These are phyloP conservation scores for Dolichallabes microphthalmus DNA, from an alignment of 2,113 vertebrate genomes.

Conservation along the genomic window DNA sequence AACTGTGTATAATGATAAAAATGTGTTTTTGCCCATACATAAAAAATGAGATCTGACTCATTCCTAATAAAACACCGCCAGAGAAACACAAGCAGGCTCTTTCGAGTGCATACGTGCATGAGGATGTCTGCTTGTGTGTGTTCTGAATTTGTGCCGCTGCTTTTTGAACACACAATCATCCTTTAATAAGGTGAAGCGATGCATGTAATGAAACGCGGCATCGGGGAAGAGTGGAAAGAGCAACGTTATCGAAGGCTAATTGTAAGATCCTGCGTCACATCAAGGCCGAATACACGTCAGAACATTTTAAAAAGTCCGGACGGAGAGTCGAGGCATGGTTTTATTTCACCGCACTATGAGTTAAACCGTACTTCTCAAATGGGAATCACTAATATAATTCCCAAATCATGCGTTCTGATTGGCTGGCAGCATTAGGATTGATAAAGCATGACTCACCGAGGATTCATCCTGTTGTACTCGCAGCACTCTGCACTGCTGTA, in stretches of 20 bases:
- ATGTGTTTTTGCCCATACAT: constrained; percentile 9
- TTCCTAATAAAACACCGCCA: constrained; percentile 14
- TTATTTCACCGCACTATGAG: neutral
- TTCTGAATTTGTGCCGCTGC: constrained; percentile 24
- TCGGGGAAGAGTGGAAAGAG: constrained; percentile 32
- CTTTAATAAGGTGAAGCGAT: constrained; percentile 58
- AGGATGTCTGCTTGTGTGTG: constrained; percentile 22
- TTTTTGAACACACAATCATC: constrained; percentile 49
- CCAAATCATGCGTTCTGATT: neutral
- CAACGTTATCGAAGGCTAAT: constrained; percentile 46
- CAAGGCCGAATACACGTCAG: neutral
- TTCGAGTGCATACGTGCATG: neutral
- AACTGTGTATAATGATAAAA: constrained; percentile 10
- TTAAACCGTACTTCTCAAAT: neutral
- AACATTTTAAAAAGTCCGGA: neutral
- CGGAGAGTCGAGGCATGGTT: neutral
- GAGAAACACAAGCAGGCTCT: constrained; percentile 1
- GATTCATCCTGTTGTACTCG: neutral
- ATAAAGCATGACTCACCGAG: neutral
- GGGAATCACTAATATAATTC: neutral
- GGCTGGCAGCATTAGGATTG: neutral
- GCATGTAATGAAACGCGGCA: constrained; percentile 54
- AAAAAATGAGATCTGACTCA: constrained; percentile 27
- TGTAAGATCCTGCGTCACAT: constrained; percentile 16
- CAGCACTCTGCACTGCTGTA: neutral